Conservation (phyloP, 2,888 invertebrate genomes). For the Temnothorax rugatulus region DNA sequence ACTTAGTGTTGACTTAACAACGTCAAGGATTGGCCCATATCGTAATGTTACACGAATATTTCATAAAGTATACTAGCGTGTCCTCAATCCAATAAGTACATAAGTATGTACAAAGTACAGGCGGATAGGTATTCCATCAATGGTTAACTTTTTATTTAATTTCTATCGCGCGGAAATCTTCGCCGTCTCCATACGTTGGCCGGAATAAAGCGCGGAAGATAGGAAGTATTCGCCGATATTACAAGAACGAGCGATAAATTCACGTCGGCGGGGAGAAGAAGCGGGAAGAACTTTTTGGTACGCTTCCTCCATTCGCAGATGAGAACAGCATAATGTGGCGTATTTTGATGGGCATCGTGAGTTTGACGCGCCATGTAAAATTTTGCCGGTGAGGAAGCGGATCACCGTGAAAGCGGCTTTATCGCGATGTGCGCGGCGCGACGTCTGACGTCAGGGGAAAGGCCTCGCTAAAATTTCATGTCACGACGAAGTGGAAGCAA, state of each 20-base stretch:
- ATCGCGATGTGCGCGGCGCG: conserved; percentile 62
- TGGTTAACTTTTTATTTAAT: conserved; percentile 41
- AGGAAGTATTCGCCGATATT: background rate
- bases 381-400: conserved; percentile 30
- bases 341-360: conserved; percentile 45
- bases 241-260: background rate
- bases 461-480: conserved; percentile 70
- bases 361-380: conserved; percentile 50
- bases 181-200: background rate
- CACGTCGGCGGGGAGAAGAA: background rate
- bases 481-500: conserved; percentile 67
- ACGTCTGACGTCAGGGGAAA: conserved; percentile 69
- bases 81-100: conserved; percentile 9
- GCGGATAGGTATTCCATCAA: background rate
- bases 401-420: conserved; percentile 67
- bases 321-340: conserved; percentile 49
- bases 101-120: background rate
- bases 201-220: conserved; percentile 35
- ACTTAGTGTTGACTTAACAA: background rate
- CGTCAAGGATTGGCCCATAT: background rate
- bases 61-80: conserved; percentile 5
- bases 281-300: conserved; percentile 30
- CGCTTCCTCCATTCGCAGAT: conserved; percentile 20
- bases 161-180: conserved; percentile 32
- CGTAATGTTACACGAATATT: conserved; percentile 1